Conservation (phyloP, 2,888 invertebrate genomes). For the Cyclophora albipunctata region DNA sequence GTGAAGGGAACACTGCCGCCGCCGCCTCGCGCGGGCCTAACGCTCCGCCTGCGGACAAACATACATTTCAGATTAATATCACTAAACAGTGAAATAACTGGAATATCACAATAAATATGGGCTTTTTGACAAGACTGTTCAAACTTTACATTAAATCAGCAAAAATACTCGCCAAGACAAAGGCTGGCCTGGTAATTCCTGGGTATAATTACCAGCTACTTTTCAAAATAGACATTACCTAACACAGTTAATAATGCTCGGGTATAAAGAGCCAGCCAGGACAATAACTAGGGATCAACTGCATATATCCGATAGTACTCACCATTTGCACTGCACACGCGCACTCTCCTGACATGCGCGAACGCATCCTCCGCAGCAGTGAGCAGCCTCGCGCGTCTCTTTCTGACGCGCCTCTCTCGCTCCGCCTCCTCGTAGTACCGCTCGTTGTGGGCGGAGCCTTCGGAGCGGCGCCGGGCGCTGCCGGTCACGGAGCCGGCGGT, state of each 20-base stretch:
- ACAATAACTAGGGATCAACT: too few species aligned
- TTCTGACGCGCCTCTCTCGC: constrained; percentile 93
- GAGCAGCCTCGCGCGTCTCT: constrained; percentile 90
- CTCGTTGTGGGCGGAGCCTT: constrained; percentile 96
- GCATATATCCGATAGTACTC: constrained; percentile 1
- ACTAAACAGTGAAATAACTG: too few species aligned
- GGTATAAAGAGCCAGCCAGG: too few species aligned
- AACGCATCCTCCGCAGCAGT: constrained; percentile 98
- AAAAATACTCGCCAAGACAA: too few species aligned
- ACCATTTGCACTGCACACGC: constrained; percentile 53
- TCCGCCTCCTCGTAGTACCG: constrained; percentile 98
- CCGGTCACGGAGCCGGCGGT: constrained; percentile 50
- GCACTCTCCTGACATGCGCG: constrained; percentile 93
- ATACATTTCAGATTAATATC: background rate
- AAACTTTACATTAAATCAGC: too few species aligned
- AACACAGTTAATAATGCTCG: too few species aligned
- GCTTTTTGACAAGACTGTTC: too few species aligned
- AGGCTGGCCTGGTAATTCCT: too few species aligned
- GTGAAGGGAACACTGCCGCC: constrained; percentile 97
- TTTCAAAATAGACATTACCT: too few species aligned
- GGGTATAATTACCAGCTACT: too few species aligned
- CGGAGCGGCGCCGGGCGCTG: constrained; percentile 85
- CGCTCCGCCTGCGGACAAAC: constrained; percentile 74
- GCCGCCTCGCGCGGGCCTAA: constrained; percentile 98
- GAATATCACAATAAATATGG: too few species aligned